Percentiles rank a stretch among this genome's conserved stretches.
Evolutionary conservation across 2,797 vertebrate genomes (phyloP).

Genomic region (Harpagifer antarcticus): DNA sequence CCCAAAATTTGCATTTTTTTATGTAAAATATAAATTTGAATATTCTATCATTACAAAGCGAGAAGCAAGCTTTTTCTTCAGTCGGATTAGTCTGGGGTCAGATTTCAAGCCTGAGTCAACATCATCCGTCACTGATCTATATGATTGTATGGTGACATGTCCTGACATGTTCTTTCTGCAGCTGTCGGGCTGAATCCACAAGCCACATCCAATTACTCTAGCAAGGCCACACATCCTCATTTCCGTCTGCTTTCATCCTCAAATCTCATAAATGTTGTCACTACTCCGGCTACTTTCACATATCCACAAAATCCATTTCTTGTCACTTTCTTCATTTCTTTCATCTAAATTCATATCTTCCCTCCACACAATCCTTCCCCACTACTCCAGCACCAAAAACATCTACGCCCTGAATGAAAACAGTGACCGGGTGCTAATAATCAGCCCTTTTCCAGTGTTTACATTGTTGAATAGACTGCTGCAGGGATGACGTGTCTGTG

Average conservation of each 20-base stretch:
- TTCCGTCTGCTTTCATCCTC: conserved; percentile 25
- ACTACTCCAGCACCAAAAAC: conserved; percentile 29
- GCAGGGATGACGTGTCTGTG: too few relatives aligned
- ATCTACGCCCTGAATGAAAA: conserved; percentile 21
- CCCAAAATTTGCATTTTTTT: background rate
- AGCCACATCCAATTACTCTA: conserved; percentile 29
- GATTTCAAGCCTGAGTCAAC: conserved; percentile 36
- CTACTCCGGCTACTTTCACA: conserved; percentile 20
- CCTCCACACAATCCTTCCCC: conserved; percentile 7
- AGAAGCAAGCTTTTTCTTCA: conserved; percentile 6
- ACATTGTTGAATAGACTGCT: conserved; percentile 1
- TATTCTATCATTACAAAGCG: conserved; percentile 14
- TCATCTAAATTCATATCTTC: conserved; percentile 26
- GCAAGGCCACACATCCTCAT: conserved; percentile 14
- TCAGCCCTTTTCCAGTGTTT: conserved; percentile 11
- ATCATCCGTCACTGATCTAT: conserved; percentile 45
- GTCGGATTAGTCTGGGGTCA: conserved; percentile 36
- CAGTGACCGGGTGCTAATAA: conserved; percentile 20
- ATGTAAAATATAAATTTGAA: conserved; percentile 4
- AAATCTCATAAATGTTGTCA: conserved; percentile 38
- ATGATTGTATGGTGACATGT: conserved; percentile 47
- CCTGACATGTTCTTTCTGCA: conserved; percentile 54
- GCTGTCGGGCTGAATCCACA: conserved; percentile 36
- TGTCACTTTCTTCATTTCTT: conserved; percentile 21
- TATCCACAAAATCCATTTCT: conserved; percentile 30